phyloP scores from a whole-genome alignment of 2,888 invertebrate species.

The Ectobius pallidus region DNA sequence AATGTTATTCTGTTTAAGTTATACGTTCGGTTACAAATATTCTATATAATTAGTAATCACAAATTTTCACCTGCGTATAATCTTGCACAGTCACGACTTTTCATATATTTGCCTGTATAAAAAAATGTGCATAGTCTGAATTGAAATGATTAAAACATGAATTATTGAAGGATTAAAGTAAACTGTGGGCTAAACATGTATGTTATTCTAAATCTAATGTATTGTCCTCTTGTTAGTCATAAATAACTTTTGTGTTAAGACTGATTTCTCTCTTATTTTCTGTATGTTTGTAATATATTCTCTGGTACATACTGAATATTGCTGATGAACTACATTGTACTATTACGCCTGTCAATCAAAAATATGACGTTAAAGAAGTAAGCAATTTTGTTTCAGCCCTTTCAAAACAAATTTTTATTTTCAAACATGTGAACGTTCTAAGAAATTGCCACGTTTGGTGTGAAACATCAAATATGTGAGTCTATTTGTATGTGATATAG shows the following conservation, averaged over 20 bases:
- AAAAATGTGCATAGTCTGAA: not conserved
- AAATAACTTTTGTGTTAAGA: constrained; percentile 22
- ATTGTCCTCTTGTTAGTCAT: constrained; percentile 12
- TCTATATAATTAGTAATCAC: constrained; percentile 10
- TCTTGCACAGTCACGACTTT: not conserved
- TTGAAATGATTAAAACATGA: not conserved
- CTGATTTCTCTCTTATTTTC: constrained; percentile 21
- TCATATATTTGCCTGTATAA: constrained; percentile 4
- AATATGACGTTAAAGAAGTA: too few species aligned
- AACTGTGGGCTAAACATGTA: constrained; percentile 10
- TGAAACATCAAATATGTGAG: too few species aligned
- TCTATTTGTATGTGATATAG: too few species aligned
- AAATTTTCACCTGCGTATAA: not conserved
- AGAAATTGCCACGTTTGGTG: too few species aligned
- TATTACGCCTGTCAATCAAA: not conserved
- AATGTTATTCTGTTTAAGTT: too few species aligned
- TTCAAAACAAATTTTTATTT: too few species aligned
- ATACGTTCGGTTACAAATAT: too few species aligned
- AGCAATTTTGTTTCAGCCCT: too few species aligned
- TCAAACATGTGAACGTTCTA: too few species aligned
- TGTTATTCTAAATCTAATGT: not conserved
- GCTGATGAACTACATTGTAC: not conserved
- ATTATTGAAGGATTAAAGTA: not conserved
- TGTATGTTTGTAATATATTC: too few species aligned
- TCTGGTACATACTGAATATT: constrained; percentile 1